These are phyloP conservation scores for Chaetoderma sp. DNA, from an alignment of 2,888 invertebrate genomes.

Conservation along the genomic window DNA sequence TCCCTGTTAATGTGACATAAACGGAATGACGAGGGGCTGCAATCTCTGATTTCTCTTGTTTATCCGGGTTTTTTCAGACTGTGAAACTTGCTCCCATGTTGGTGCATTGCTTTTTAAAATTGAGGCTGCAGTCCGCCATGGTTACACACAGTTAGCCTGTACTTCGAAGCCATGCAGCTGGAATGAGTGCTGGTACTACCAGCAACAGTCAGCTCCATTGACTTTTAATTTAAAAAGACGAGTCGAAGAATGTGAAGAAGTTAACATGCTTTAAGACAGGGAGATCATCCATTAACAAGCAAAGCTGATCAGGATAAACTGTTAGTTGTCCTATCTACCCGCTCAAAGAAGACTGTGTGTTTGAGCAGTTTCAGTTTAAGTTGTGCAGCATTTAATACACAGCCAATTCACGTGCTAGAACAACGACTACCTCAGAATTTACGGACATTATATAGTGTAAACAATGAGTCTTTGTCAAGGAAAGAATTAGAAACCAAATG, in stretches of 20 bases:
- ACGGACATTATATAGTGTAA: not conserved
- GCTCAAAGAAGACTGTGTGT: not conserved
- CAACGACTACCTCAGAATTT: not conserved
- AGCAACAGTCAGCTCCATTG: slow-evolving; percentile 6
- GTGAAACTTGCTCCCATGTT: slow-evolving; percentile 29
- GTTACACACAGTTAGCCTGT: slow-evolving; percentile 25
- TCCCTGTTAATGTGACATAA: too few species aligned
- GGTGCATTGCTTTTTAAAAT: slow-evolving; percentile 31
- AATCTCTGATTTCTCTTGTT: too few species aligned
- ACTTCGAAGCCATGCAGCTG: slow-evolving; percentile 25
- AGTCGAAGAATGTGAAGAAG: not conserved
- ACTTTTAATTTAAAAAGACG: slow-evolving; percentile 6
- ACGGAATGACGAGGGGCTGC: too few species aligned
- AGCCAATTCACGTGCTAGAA: too few species aligned
- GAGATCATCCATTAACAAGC: not conserved
- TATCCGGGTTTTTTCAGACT: too few species aligned
- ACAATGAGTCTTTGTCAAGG: too few species aligned
- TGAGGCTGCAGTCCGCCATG: slow-evolving; percentile 31
- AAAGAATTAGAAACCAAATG: not conserved
- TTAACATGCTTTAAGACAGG: too few species aligned
- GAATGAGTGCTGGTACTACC: slow-evolving; percentile 23
- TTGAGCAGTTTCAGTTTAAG: too few species aligned
- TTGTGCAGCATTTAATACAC: too few species aligned
- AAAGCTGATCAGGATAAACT: not conserved
- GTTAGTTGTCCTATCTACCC: not conserved